phyloP scores from a whole-genome alignment of 2,888 invertebrate species.

The Eucera pruinosa region DNA sequence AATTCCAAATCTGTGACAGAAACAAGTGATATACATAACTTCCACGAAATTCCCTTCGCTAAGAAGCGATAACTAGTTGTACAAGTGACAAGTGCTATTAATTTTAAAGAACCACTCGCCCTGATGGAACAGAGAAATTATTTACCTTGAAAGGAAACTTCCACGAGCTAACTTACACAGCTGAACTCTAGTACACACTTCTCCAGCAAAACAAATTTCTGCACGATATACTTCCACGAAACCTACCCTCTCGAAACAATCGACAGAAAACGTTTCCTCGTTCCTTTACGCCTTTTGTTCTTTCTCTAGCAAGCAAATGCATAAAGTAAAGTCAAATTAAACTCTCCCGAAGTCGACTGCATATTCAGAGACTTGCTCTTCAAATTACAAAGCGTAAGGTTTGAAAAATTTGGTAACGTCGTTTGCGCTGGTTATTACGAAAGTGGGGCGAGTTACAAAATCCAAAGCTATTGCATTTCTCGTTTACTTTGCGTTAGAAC shows the following conservation, averaged over 20 bases:
- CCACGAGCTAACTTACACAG: not conserved
- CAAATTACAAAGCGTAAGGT: too few relatives aligned
- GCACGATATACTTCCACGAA: not conserved
- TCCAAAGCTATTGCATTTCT: too few relatives aligned
- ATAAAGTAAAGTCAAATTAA: slow-evolving; percentile 10
- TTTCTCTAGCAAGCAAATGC: not conserved
- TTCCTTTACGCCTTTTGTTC: not conserved
- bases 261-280: slow-evolving; percentile 5
- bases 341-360: not conserved
- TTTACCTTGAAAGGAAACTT: slow-evolving; percentile 5
- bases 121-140: slow-evolving; percentile 35
- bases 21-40: too few relatives aligned
- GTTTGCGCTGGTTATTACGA: too few relatives aligned
- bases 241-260: not conserved
- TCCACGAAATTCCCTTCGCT: too few relatives aligned
- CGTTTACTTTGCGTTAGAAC: too few relatives aligned
- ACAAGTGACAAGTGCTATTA: slow-evolving; percentile 7
- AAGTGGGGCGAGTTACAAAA: too few relatives aligned
- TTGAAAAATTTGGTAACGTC: too few relatives aligned
- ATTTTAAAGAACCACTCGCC: slow-evolving; percentile 31
- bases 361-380: not conserved
- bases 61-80: slow-evolving; percentile 4
- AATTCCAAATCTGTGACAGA: too few relatives aligned
- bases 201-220: slow-evolving; percentile 16
- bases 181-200: slow-evolving; percentile 7